Evolutionary conservation across 2,888 invertebrate genomes (phyloP), one percentile per base, ranked within the genome.

Genomic region (Dynastes tityus): DNA sequence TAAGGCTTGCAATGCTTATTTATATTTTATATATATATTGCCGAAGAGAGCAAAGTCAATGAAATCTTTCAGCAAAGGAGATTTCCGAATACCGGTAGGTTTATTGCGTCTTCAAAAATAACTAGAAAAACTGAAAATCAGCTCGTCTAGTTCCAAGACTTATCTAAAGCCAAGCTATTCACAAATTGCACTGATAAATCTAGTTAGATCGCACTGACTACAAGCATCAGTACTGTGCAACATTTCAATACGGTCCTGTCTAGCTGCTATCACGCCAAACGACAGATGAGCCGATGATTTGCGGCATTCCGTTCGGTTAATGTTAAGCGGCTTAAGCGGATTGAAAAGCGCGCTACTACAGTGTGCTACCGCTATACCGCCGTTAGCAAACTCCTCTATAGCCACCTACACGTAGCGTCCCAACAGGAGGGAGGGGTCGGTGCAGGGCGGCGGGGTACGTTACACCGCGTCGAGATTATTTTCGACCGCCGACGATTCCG

Each of bases 281-380:
- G 73, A 73, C 58, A 73, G 73, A 73, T 73, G 73, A 73, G 73
- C 61, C 40, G 73, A 70, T 58, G 73, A 73, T 73, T 73, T 73
- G 73, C 73, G 58, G 73, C 73, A 61, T 73, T 73, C 40, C 73
- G 73, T 73, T 73, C 73, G 73, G 37, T 73, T 85, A 86, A 85
- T 86, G 86, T 82, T 87, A 87, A 87, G 87, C 87, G 79, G 87
- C 87, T 88, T 87, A 87, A 67, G 49, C 58, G 58, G 45, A 73
- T 73, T 61, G 73, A 70, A 53, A 82, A 82, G 83, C 81, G 81
- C 81, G 81, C 80, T 78, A 74, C 37, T 29, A 9, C 55, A 58
- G 13, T 16, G 22, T 32, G 8, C 49, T 9, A 13, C 32, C 37
- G 37, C 64, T 29, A 27, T 5, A 32, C 64, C 64, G 64, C 32